Evolutionary conservation across 2,888 invertebrate species (phyloP).

Genomic region (Cosmorhoe ocellata): DNA sequence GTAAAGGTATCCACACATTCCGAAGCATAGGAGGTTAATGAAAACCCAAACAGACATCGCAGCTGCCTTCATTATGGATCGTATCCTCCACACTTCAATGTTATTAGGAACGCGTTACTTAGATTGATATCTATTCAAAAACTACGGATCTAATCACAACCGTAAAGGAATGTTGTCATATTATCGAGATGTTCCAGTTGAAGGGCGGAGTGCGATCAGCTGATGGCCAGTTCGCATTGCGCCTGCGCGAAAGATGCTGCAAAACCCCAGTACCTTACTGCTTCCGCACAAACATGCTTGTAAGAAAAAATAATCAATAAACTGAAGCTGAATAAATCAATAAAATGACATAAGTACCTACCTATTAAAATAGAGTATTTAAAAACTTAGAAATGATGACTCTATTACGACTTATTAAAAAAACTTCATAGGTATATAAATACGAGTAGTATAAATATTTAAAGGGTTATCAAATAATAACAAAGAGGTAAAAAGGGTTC

Average conservation of each 20-base stretch:
- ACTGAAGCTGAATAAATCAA: no score
- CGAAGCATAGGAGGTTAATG: constrained; percentile 86
- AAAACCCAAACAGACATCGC: constrained; percentile 88
- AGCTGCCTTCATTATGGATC: constrained; percentile 83
- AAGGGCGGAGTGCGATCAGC: constrained; percentile 61
- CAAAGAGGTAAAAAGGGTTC: no score
- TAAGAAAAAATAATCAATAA: constrained; percentile 6
- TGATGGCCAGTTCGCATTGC: constrained; percentile 45
- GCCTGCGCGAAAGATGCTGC: constrained; percentile 53
- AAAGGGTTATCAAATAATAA: no score
- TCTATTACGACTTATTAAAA: not conserved
- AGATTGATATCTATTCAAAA: not conserved
- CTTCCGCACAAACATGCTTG: not conserved
- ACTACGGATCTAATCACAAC: constrained; percentile 40
- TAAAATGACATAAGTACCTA: no score
- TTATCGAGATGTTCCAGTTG: constrained; percentile 9
- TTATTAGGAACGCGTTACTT: constrained; percentile 20
- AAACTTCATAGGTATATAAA: no score
- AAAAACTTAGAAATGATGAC: not conserved
- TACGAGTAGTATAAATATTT: no score
- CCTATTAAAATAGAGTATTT: not conserved
- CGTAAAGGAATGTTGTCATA: constrained; percentile 34
- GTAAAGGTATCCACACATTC: constrained; percentile 88
- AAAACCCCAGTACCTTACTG: constrained; percentile 33
- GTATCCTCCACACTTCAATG: constrained; percentile 4